Conservation (phyloP, 2,113 vertebrate genomes). For the Caranx ignobilis region DNA sequence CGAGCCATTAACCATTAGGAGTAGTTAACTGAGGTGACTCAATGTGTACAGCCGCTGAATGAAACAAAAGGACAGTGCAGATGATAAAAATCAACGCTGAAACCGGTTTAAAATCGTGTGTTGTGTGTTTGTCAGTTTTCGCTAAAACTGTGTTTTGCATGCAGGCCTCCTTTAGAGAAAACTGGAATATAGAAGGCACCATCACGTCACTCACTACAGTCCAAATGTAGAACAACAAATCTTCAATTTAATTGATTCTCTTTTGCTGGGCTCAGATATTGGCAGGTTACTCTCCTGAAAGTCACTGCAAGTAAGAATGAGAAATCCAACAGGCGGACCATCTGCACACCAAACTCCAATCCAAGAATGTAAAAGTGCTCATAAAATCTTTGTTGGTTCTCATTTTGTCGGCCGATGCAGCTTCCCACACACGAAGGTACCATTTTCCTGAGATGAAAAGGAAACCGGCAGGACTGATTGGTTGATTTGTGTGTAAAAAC, state of each 20-base stretch:
- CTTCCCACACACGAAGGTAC: not conserved
- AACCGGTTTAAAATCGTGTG: constrained; percentile 15
- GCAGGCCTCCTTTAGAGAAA: constrained; percentile 26
- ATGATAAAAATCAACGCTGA: constrained; percentile 13
- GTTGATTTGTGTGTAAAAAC: constrained; percentile 2
- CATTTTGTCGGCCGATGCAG: constrained; percentile 9
- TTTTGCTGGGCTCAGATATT: constrained; percentile 43
- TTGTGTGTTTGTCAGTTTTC: not conserved
- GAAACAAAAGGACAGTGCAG: constrained; percentile 34
- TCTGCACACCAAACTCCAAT: constrained; percentile 47
- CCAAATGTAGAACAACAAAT: constrained; percentile 56
- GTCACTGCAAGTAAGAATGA: constrained; percentile 51
- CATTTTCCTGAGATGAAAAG: not conserved
- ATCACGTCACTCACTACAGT: constrained; percentile 39
- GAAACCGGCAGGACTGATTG: constrained; percentile 6
- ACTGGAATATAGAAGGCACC: constrained; percentile 23
- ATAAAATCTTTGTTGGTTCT: constrained; percentile 28
- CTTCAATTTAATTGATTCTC: constrained; percentile 55
- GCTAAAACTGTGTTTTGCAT: not conserved
- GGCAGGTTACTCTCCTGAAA: constrained; percentile 41
- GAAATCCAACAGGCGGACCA: constrained; percentile 49
- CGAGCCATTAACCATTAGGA: constrained; percentile 66
- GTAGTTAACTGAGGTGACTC: constrained; percentile 55
- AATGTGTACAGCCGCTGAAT: constrained; percentile 22
- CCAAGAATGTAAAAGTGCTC: constrained; percentile 52